phyloP scores from a whole-genome alignment of 2,888 invertebrate genomes.

The Bhutanitis thaidina region DNA sequence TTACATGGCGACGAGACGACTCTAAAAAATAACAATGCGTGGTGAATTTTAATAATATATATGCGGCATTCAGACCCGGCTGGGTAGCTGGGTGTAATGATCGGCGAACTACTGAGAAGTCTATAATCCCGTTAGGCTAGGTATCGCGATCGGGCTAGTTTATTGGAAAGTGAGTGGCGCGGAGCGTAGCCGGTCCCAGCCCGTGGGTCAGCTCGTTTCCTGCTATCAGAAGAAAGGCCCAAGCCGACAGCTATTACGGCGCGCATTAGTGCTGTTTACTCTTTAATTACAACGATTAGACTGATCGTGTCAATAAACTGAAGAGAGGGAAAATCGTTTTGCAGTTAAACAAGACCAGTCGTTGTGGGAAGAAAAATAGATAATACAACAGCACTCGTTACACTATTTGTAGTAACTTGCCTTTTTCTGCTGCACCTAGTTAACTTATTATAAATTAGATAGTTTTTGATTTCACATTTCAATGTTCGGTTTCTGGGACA shows the following conservation, averaged over 20 bases:
- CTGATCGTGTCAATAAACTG: constrained; percentile 17
- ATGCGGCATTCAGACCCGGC: background rate
- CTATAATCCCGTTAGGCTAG: constrained; percentile 69
- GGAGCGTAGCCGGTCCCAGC: constrained; percentile 40
- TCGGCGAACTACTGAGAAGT: constrained; percentile 53
- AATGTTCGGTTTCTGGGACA: background rate
- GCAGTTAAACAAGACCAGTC: background rate
- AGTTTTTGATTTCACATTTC: background rate
- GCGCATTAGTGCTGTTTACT: constrained; percentile 26
- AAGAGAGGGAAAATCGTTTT: constrained; percentile 15
- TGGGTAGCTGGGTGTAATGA: constrained; percentile 45
- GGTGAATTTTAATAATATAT: constrained; percentile 18
- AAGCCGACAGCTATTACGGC: constrained; percentile 30
- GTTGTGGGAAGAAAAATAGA: background rate
- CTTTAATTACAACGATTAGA: constrained; percentile 13
- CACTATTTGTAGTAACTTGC: background rate
- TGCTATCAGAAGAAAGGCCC: constrained; percentile 48
- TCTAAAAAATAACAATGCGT: constrained; percentile 8
- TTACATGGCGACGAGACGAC: constrained; percentile 1
- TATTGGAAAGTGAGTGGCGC: constrained; percentile 71
- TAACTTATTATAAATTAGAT: background rate
- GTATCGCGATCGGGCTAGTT: constrained; percentile 68
- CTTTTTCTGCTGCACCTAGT: too few species aligned
- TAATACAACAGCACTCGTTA: background rate
- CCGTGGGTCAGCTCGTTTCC: constrained; percentile 45